Evolutionary conservation across 1,140 invertebrate species (phyloP).

Genomic region (Marisa cornuarietis): DNA sequence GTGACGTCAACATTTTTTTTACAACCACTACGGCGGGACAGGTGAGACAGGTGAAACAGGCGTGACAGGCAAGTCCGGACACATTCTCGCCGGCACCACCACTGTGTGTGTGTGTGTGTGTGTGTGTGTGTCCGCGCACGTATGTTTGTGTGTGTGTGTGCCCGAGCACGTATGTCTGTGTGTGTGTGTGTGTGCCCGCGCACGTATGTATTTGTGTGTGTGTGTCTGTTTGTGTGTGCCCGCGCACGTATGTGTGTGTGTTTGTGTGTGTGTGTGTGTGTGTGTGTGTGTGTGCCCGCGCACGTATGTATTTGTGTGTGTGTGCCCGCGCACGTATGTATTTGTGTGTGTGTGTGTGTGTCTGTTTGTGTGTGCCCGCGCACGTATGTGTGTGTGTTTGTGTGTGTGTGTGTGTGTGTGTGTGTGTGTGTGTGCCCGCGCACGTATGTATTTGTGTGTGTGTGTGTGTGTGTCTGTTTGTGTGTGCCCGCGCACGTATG

Average conservation of each 20-base stretch:
- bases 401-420: background rate
- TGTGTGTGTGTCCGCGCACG: too few relatives aligned
- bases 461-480: background rate
- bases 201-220: slow-evolving; percentile 14
- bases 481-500: too few relatives aligned
- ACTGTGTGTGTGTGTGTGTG: background rate
- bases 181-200: slow-evolving; percentile 16
- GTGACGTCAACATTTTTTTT: too few relatives aligned
- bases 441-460: too few relatives aligned
- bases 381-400: background rate
- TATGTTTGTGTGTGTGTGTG: slow-evolving; percentile 15
- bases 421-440: slow-evolving; percentile 4
- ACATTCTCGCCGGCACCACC: background rate
- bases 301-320: background rate
- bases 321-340: too few relatives aligned
- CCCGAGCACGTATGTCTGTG: background rate
- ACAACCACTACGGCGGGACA: background rate
- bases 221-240: slow-evolving; percentile 15
- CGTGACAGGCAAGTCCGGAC: background rate
- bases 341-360: background rate
- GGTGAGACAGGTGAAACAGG: background rate
- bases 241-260: too few relatives aligned
- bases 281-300: slow-evolving; percentile 11
- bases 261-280: slow-evolving; percentile 13
- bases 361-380: too few relatives aligned